A percentile compares a stretch with the other conserved stretches of the same genome.
Evolutionary conservation across 2,797 vertebrate species (phyloP).

Genomic region (Eulemur coronatus): DNA sequence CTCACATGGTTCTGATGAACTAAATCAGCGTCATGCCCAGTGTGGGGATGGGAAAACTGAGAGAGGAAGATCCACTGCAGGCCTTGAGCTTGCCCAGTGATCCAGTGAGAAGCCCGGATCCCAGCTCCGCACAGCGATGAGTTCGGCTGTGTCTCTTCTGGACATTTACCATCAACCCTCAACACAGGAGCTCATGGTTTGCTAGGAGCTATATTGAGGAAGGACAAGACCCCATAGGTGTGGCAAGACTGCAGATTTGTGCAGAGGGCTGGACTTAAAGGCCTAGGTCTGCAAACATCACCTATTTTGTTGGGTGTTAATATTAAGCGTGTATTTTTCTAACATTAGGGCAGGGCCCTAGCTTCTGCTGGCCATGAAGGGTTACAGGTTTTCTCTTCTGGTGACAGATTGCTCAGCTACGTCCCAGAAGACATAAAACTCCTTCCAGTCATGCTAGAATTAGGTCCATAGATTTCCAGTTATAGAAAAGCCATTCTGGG

Average conservation of each 20-base stretch:
- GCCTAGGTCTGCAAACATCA: background rate
- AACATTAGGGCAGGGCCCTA: background rate
- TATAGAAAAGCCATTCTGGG: slow-evolving; percentile 58
- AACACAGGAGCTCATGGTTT: background rate
- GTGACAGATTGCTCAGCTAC: slow-evolving; percentile 20
- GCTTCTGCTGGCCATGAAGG: background rate
- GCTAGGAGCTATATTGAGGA: background rate
- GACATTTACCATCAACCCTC: background rate
- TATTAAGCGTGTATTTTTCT: slow-evolving; percentile 1
- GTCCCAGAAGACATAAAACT: slow-evolving; percentile 47
- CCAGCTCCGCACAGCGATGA: background rate
- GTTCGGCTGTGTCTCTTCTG: background rate
- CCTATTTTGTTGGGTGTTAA: background rate
- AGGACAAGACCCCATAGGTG: background rate
- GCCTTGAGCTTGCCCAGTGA: background rate
- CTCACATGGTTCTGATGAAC: background rate
- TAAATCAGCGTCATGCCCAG: background rate
- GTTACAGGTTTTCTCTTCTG: background rate
- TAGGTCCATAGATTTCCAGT: slow-evolving; percentile 68
- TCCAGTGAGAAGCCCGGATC: background rate
- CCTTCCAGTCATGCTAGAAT: slow-evolving; percentile 68
- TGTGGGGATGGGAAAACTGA: too few relatives aligned
- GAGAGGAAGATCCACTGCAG: background rate
- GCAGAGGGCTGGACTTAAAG: background rate
- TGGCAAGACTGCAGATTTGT: background rate